Evolutionary conservation across 2,113 vertebrate genomes (phyloP).

Genomic region (Psilopogon haemacephalus): DNA sequence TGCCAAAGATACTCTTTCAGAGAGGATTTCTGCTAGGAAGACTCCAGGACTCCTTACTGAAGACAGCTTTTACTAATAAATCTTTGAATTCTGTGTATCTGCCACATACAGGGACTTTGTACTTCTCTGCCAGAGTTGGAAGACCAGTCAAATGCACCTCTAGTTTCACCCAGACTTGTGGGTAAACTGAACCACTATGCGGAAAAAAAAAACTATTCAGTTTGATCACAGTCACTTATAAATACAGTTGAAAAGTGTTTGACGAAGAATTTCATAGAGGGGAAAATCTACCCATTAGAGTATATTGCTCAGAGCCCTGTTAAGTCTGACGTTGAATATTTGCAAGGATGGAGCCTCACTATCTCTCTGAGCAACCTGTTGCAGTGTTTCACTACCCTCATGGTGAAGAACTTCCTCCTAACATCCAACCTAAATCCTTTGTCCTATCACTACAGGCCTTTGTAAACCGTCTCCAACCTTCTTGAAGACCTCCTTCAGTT

Average conservation of each 20-base stretch:
- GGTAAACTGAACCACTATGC: background rate
- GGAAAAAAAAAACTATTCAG: background rate
- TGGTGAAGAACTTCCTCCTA: too few species aligned
- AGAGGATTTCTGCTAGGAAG: background rate
- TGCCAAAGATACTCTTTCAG: background rate
- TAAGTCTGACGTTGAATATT: too few species aligned
- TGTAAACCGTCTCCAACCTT: too few species aligned
- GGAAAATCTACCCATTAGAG: background rate
- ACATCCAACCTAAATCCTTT: too few species aligned
- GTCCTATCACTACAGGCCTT: too few species aligned
- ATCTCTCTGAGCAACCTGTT: too few species aligned
- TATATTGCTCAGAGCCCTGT: too few species aligned
- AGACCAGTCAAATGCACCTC: background rate
- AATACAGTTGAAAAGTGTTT: background rate
- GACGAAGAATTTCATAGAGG: rapidly evolving
- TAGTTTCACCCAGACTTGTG: background rate
- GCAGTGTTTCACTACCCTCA: too few species aligned
- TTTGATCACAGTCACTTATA: background rate
- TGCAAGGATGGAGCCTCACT: too few species aligned
- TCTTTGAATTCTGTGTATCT: background rate
- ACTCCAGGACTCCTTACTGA: background rate
- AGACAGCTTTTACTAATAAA: background rate
- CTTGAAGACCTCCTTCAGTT: too few species aligned
- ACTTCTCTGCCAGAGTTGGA: background rate
- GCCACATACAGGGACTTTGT: background rate